phyloP scores from a whole-genome alignment of 2,797 vertebrate genomes.

The Hydrolagus colliei region DNA sequence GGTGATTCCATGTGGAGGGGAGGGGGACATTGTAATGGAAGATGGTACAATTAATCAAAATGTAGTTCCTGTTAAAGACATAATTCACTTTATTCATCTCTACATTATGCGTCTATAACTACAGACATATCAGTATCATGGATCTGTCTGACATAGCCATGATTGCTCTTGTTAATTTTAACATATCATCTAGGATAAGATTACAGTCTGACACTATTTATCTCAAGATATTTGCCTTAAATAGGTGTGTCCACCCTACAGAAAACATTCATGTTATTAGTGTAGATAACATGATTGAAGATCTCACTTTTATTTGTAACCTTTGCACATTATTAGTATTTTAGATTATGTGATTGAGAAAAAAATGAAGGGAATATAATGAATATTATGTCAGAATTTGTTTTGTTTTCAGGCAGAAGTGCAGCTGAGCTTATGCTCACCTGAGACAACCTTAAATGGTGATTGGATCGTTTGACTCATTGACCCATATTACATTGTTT shows the following conservation, averaged over 20 bases:
- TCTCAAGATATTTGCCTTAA: not conserved
- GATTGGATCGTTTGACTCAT: not conserved
- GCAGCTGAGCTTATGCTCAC: not conserved
- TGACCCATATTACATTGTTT: conserved; percentile 20
- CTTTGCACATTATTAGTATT: conserved; percentile 6
- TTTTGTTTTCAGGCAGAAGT: not conserved
- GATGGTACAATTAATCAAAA: not conserved
- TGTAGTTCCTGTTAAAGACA: not conserved
- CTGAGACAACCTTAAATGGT: conserved; percentile 2
- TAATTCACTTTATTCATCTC: not conserved
- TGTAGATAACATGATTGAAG: not conserved
- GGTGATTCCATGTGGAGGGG: not conserved
- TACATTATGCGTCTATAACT: not conserved
- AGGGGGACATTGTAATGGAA: not conserved
- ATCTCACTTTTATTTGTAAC: not conserved
- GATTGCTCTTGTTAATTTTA: conserved; percentile 3
- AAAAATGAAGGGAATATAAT: not conserved
- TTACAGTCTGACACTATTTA: not conserved
- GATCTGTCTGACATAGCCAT: not conserved
- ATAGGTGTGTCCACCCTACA: not conserved
- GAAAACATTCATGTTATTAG: not conserved
- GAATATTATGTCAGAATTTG: not conserved
- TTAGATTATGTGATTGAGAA: not conserved
- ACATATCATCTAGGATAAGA: not conserved
- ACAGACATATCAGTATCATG: not conserved